A percentile compares a stretch with the other conserved stretches of the same genome.
These are phyloP conservation scores for Hafferia zeledoni DNA, from an alignment of 2,797 vertebrate species.

Conservation along the genomic window DNA sequence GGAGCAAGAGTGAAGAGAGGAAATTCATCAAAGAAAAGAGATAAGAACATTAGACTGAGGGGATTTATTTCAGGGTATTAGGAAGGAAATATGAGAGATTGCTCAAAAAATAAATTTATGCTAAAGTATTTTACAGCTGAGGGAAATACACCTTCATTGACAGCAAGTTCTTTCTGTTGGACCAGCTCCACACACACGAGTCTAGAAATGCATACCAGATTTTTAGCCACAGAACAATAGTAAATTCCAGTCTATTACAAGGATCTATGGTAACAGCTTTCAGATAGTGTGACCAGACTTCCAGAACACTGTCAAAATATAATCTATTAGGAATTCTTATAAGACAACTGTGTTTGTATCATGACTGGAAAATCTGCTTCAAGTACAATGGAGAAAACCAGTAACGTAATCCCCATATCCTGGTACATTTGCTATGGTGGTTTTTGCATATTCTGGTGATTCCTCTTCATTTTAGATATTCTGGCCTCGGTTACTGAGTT, in stretches of 20 bases:
- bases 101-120: background rate
- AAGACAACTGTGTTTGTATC: background rate
- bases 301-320: background rate
- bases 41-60: slow-evolving; percentile 47
- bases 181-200: background rate
- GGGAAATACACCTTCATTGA: background rate
- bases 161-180: background rate
- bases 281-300: background rate
- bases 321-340: background rate
- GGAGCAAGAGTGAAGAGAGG: slow-evolving; percentile 21
- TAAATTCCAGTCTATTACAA: background rate
- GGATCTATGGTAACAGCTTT: background rate
- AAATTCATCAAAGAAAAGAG: slow-evolving; percentile 56
- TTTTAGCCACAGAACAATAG: background rate
- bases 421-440: background rate
- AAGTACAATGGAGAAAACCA: background rate
- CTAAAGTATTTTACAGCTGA: background rate
- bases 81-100: slow-evolving; percentile 40
- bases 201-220: background rate
- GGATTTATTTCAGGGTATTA: slow-evolving; percentile 57
- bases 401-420: background rate
- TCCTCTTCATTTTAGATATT: background rate
- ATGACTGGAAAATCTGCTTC: background rate
- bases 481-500: background rate
- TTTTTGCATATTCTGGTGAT: background rate